Conservation (phyloP, 2,113 vertebrate species). For the Tricholaema leucomelas region DNA sequence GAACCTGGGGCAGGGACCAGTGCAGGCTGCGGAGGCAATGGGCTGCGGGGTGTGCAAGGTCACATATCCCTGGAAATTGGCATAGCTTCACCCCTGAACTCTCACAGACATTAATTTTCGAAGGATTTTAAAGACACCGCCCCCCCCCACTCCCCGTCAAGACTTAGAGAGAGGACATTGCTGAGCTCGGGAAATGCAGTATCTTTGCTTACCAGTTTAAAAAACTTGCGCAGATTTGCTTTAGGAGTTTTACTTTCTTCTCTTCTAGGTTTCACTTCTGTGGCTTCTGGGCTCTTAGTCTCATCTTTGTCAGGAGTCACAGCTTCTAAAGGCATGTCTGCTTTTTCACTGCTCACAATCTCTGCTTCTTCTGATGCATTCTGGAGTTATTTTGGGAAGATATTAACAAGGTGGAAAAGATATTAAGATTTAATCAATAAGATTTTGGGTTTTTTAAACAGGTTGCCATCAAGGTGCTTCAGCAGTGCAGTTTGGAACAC, state of each 20-base stretch:
- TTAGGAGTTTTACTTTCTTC: slow-evolving; percentile 69
- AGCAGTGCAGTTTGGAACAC: background rate
- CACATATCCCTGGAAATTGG: background rate
- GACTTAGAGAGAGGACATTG: fast-evolving
- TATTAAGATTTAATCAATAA: background rate
- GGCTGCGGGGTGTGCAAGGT: background rate
- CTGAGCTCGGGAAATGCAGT: fast-evolving
- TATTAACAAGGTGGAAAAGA: background rate
- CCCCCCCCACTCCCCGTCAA: no score
- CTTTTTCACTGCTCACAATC: slow-evolving; percentile 22
- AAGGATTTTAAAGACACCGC: background rate
- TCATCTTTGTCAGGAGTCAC: slow-evolving; percentile 41
- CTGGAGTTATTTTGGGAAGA: slow-evolving; percentile 56
- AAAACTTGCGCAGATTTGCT: slow-evolving; percentile 73
- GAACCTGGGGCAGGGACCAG: background rate
- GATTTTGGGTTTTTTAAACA: background rate
- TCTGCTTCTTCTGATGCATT: slow-evolving; percentile 67
- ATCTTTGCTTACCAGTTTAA: slow-evolving; percentile 77
- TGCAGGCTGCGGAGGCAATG: no score
- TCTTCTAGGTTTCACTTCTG: slow-evolving; percentile 30
- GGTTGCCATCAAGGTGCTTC: background rate
- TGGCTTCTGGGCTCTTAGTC: background rate
- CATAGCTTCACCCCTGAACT: fast-evolving
- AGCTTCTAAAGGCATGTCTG: background rate
- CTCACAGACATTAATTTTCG: background rate